Percentiles rank a stretch among this genome's conserved stretches.
These are phyloP conservation scores for Drosophila novamexicana DNA, from an alignment of 1,140 invertebrate species.

Conservation along the genomic window DNA sequence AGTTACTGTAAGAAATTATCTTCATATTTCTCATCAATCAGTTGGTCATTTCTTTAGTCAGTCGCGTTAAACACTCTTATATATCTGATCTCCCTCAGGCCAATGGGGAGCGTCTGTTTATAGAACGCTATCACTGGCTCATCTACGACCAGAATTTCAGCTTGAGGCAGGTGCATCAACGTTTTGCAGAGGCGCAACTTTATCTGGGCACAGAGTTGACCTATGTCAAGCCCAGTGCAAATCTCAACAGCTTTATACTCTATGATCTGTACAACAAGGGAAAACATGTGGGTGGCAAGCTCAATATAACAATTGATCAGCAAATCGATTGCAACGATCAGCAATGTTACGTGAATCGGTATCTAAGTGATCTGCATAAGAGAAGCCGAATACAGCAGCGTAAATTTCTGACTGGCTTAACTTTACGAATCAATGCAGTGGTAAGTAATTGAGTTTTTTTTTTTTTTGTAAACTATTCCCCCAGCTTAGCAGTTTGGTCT, in stretches of 20 bases:
- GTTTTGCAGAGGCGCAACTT: conserved; percentile 48
- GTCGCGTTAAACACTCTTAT: no score
- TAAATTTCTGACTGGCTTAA: conserved; percentile 57
- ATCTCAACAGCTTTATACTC: conserved; percentile 21
- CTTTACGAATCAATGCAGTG: conserved; percentile 53
- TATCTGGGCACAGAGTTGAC: conserved; percentile 60
- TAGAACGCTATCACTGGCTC: conserved; percentile 64
- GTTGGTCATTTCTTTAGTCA: no score
- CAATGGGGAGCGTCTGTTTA: conserved; percentile 32
- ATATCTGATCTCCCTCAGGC: conserved; percentile 30
- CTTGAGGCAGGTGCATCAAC: conserved; percentile 18
- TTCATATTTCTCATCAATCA: no score
- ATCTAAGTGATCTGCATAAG: conserved; percentile 61
- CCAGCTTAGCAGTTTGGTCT: not conserved
- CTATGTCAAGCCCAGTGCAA: conserved; percentile 24
- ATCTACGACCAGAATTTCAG: conserved; percentile 50
- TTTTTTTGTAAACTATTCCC: no score
- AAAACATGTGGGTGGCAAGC: conserved; percentile 49
- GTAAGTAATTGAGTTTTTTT: conserved; percentile 26
- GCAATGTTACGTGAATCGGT: conserved; percentile 45
- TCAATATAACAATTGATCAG: conserved; percentile 71
- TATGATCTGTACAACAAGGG: conserved; percentile 80
- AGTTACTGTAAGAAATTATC: no score
- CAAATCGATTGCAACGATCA: conserved; percentile 50
- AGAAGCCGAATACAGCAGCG: conserved; percentile 59